Conservation (phyloP, 2,113 vertebrate species). For the Erinaceus europaeus region DNA sequence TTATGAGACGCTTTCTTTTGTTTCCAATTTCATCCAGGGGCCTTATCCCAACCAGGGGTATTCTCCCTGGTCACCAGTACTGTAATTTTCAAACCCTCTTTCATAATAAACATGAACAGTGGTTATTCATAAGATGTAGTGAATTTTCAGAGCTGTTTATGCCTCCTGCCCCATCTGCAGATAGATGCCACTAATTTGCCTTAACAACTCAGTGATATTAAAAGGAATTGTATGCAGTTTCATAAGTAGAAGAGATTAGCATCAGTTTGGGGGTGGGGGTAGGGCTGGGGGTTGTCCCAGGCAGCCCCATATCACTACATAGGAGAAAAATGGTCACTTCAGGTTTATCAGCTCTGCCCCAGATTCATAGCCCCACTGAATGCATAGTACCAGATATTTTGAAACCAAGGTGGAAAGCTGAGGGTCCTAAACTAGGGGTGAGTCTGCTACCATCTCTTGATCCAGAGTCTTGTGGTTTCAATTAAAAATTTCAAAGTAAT, state of each 20-base stretch:
- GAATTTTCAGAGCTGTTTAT: not conserved
- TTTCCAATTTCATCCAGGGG: not conserved
- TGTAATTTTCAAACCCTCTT: not conserved
- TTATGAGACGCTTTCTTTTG: not conserved
- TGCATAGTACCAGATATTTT: not conserved
- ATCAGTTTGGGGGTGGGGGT: too few species aligned
- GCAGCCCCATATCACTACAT: fast-evolving
- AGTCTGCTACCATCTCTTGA: not conserved
- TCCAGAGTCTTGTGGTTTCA: not conserved
- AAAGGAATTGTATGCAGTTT: not conserved
- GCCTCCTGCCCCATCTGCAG: not conserved
- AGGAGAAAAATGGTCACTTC: not conserved
- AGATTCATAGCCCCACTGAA: not conserved
- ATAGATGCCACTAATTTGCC: not conserved
- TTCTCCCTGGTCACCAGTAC: not conserved
- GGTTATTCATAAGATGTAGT: not conserved
- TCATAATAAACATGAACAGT: not conserved
- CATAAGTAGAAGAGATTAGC: too few species aligned
- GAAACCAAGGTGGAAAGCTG: not conserved
- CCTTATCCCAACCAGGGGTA: not conserved
- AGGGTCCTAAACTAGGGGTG: not conserved
- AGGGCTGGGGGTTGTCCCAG: not conserved
- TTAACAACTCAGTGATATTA: not conserved
- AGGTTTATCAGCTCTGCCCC: not conserved
- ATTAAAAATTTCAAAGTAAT: not conserved